phyloP scores from a whole-genome alignment of 1,140 invertebrate species.

The Batillaria attramentaria region DNA sequence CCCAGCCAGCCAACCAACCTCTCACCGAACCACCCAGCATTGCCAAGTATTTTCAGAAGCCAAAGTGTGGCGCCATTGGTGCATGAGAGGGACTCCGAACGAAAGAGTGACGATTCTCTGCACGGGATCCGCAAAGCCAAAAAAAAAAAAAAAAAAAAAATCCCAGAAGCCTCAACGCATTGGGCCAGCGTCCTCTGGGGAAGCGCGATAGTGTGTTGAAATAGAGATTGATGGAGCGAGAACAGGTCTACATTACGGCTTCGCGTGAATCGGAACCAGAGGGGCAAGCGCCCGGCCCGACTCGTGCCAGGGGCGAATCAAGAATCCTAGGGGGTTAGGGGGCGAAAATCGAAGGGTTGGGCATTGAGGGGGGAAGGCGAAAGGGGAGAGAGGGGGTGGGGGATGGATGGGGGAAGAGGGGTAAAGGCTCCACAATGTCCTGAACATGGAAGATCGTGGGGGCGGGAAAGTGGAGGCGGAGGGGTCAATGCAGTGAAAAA shows the following conservation, averaged over 20 bases:
- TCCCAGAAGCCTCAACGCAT: no score
- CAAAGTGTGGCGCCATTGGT: no score
- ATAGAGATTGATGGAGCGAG: conserved; percentile 22
- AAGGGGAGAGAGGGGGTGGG: not conserved
- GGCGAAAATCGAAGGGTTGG: not conserved
- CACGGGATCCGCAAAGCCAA: not conserved
- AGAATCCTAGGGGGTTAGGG: not conserved
- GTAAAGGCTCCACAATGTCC: no score
- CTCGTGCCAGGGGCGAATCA: not conserved
- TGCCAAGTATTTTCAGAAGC: no score
- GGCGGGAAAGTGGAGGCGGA: not conserved
- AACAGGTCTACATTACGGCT: not conserved
- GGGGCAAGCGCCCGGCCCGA: not conserved
- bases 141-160: not conserved
- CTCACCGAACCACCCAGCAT: no score
- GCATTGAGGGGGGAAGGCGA: not conserved
- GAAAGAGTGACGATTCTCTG: no score
- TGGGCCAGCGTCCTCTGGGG: not conserved
- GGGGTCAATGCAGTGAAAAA: no score
- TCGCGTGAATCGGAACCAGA: conserved; percentile 9
- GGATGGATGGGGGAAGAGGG: not conserved
- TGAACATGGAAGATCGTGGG: not conserved
- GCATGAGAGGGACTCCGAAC: no score
- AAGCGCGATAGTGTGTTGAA: conserved; percentile 6
- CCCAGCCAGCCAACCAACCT: no score